phyloP scores from a whole-genome alignment of 2,113 vertebrate genomes.

The Rhizomys pruinosus region DNA sequence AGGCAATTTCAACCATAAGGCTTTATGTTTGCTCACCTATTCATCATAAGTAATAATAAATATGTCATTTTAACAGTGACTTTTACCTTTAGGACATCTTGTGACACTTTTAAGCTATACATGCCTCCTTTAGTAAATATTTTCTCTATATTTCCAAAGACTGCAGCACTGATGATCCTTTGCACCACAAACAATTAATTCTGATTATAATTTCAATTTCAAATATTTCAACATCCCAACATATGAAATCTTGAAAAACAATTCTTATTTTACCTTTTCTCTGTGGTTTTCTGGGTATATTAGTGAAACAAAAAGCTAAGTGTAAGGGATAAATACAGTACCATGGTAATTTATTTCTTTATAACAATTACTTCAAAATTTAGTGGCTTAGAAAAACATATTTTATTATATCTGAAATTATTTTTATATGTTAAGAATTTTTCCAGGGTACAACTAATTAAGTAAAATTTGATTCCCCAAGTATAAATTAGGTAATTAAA shows the following conservation, averaged over 20 bases:
- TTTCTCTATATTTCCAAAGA: background rate
- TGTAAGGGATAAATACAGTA: too few relatives aligned
- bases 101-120: background rate
- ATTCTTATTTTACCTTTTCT: background rate
- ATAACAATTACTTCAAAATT: too few relatives aligned
- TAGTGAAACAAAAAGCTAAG: too few relatives aligned
- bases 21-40: background rate
- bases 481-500: too few relatives aligned
- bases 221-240: constrained; percentile 11
- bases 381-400: too few relatives aligned
- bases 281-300: too few relatives aligned
- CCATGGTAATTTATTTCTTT: too few relatives aligned
- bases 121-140: background rate
- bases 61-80: constrained; percentile 14
- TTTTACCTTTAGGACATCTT: background rate
- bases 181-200: background rate
- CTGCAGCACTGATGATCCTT: background rate
- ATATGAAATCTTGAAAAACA: constrained; percentile 35
- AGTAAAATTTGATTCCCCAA: too few relatives aligned
- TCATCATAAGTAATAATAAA: background rate
- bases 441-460: too few relatives aligned
- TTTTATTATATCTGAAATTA: too few relatives aligned
- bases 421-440: too few relatives aligned
- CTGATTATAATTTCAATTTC: background rate
- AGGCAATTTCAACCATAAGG: background rate